Conservation (phyloP, 2,888 invertebrate genomes). For the Gryllus longicercus region DNA sequence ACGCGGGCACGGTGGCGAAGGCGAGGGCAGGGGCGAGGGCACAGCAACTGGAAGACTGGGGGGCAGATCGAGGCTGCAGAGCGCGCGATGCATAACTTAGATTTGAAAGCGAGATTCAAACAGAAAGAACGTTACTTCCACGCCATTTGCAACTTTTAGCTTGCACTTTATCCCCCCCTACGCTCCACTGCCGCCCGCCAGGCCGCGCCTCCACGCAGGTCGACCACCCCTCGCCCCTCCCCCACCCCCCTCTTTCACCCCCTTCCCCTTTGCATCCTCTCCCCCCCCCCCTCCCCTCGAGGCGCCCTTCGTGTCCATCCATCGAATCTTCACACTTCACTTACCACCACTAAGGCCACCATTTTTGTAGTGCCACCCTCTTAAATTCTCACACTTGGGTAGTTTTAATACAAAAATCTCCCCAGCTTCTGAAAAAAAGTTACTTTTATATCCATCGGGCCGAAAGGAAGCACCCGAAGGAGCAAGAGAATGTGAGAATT, state of each 20-base stretch:
- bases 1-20: background rate
- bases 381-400: slow-evolving; percentile 17
- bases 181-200: background rate
- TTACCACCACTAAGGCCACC: background rate
- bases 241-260: background rate
- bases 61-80: background rate
- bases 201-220: background rate
- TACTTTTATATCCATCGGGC: slow-evolving; percentile 1
- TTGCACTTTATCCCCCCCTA: slow-evolving; percentile 24
- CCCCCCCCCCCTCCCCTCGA: background rate
- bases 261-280: no score
- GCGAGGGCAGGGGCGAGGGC: background rate
- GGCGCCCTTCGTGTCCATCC: background rate
- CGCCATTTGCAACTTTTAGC: slow-evolving; percentile 35
- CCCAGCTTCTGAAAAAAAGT: background rate
- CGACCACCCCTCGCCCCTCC: background rate
- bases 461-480: background rate
- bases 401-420: slow-evolving; percentile 17
- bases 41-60: background rate
- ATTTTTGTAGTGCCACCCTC: slow-evolving; percentile 4
- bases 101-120: slow-evolving; percentile 17
- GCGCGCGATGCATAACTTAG: slow-evolving; percentile 8
- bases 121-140: slow-evolving; percentile 31
- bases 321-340: slow-evolving; percentile 5
- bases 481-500: background rate